Conservation (phyloP, 2,113 vertebrate genomes). For the Lophochroa leadbeateri region DNA sequence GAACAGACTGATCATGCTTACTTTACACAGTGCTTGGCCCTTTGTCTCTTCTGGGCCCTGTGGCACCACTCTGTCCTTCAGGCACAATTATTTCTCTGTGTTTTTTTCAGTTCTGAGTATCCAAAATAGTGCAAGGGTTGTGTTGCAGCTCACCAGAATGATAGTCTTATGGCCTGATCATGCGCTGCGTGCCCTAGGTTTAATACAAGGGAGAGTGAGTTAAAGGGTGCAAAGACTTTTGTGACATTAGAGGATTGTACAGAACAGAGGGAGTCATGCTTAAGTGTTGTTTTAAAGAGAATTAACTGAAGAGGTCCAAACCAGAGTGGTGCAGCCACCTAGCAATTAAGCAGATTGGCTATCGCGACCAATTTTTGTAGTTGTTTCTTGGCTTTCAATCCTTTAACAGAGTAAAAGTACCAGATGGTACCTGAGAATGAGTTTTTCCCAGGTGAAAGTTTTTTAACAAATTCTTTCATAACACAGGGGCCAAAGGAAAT, state of each 20-base stretch:
- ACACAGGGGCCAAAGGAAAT: background rate
- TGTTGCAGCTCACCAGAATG: rapidly evolving
- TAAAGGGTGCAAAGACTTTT: background rate
- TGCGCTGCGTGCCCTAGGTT: background rate
- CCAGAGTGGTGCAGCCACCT: background rate
- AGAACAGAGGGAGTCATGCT: background rate
- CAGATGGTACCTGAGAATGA: background rate
- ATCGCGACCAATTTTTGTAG: background rate
- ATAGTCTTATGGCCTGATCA: background rate
- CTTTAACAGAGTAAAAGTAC: background rate
- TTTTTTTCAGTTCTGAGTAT: background rate
- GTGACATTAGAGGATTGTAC: background rate
- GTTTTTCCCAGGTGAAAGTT: background rate
- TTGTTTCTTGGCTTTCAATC: background rate
- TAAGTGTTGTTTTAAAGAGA: background rate
- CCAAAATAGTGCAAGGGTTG: background rate
- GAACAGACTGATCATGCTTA: background rate
- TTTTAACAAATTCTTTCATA: background rate
- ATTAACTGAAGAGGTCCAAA: background rate
- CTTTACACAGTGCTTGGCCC: background rate
- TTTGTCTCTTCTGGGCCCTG: background rate
- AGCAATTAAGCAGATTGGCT: background rate
- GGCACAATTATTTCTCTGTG: background rate
- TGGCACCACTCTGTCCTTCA: background rate
- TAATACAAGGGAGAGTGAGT: background rate